These are phyloP conservation scores for Hyles vespertilio DNA, from an alignment of 1,140 invertebrate genomes.

Conservation along the genomic window DNA sequence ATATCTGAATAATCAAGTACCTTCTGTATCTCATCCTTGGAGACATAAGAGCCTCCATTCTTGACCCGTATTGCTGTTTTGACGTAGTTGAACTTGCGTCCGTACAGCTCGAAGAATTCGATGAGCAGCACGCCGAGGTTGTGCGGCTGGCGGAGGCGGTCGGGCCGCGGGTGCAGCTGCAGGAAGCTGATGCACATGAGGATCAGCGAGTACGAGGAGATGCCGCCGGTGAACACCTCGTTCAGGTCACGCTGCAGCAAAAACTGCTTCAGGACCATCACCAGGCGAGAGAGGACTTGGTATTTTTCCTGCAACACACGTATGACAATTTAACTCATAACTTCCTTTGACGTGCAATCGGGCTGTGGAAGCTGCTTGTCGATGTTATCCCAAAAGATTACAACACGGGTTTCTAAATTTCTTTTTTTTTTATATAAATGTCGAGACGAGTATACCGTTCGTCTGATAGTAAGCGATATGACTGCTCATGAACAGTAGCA, in stretches of 20 bases:
- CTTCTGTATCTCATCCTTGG: slow-evolving; percentile 93
- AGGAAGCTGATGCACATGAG: slow-evolving; percentile 99
- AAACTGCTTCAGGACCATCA: slow-evolving; percentile 98
- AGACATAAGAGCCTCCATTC: slow-evolving; percentile 94
- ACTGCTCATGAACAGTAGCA: too few species aligned
- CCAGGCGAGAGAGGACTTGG: slow-evolving; percentile 93
- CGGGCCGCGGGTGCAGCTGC: slow-evolving; percentile 81
- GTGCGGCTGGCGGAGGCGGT: slow-evolving; percentile 67
- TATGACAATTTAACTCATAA: too few species aligned
- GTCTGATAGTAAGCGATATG: too few species aligned
- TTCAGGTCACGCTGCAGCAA: slow-evolving; percentile 97
- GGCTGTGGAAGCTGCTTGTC: too few species aligned
- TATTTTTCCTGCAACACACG: slow-evolving; percentile 75
- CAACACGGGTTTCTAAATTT: too few species aligned
- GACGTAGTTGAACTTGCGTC: slow-evolving; percentile 96
- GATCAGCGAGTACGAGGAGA: slow-evolving; percentile 98
- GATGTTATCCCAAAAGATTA: too few species aligned
- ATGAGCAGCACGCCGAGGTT: slow-evolving; percentile 97
- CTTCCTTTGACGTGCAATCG: too few species aligned
- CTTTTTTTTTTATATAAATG: too few species aligned
- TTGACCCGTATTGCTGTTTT: slow-evolving; percentile 95
- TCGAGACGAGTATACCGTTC: too few species aligned
- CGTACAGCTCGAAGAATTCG: slow-evolving; percentile 98
- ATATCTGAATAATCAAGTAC: slow-evolving; percentile 19
- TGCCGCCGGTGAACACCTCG: slow-evolving; percentile 99